Evolutionary conservation across 2,888 invertebrate genomes (phyloP), one percentile per base, ranked within the genome.

Genomic region (Hirtodrosophila alboralis): DNA sequence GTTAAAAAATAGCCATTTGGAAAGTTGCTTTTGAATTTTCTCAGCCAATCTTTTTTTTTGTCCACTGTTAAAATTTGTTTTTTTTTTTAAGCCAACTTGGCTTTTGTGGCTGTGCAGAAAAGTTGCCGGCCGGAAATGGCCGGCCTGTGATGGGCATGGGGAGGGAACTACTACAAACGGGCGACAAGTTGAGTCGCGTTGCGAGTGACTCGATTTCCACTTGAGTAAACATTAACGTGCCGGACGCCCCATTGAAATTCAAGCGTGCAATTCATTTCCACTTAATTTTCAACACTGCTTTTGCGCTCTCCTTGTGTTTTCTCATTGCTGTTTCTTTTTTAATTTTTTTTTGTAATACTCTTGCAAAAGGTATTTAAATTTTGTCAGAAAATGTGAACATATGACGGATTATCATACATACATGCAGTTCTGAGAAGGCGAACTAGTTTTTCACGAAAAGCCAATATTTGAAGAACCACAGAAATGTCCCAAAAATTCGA

Each of bases 211-310:
- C 71, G 75, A 84, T 84, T 84, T 84, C 84, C 86, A 84, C 81
- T 86, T 80, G 81, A 86, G 83, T 81, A 84, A 86, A 84, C 73
- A 81, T 86, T 80, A 83, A 84, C 81, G 86, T 86, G 86, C 84
- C 86, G 86, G 80, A 76, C 86, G 79, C 65, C 62, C 73, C 81
- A 86, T 87, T 86, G 83, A 79, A 79, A 87, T 77, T 86, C 81
- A 87, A 87, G 87, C 84, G 86, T 73, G 75, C 86, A 86, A 86
- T 87, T 87, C 84, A 83, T 81, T 84, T 80, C 83, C 87, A 86
- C 87, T 86, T 86, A 84, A 86, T 87, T 87, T 83, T 80, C 79
- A 84, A 75, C 83, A 77, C 70, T 77, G 38, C 62, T 65, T 44
- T 54, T 45, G 23, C 52, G 45, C 38, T 65, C 52, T 64, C 54